Evolutionary conservation across 2,888 invertebrate genomes (phyloP).

Genomic region (Oscheius myriophilus): DNA sequence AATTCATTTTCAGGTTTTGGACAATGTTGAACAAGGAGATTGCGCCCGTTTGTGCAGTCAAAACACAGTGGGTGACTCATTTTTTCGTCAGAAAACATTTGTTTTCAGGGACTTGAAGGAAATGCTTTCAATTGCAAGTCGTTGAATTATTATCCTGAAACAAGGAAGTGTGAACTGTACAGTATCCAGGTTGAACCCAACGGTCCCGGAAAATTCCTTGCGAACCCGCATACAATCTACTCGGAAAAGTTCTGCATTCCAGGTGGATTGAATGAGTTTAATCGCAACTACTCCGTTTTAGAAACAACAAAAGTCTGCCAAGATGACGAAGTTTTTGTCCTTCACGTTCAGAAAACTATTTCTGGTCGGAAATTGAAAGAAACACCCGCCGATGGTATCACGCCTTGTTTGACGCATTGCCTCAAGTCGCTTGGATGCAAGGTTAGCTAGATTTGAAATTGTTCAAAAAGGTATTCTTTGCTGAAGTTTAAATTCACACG

Average conservation of each 20-base stretch:
- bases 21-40: constrained; percentile 60
- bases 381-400: constrained; percentile 37
- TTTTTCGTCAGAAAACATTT: background rate
- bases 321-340: constrained; percentile 64
- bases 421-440: constrained; percentile 49
- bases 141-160: constrained; percentile 61
- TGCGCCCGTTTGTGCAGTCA: constrained; percentile 61
- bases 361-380: constrained; percentile 10
- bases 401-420: constrained; percentile 55
- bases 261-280: background rate
- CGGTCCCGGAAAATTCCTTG: constrained; percentile 65
- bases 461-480: background rate
- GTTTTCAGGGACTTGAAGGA: constrained; percentile 55
- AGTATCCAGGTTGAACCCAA: constrained; percentile 65
- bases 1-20: constrained; percentile 38
- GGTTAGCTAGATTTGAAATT: constrained; percentile 30
- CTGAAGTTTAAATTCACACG: too few relatives aligned
- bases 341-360: constrained; percentile 62
- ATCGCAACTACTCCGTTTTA: background rate
- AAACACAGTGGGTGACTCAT: constrained; percentile 47
- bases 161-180: constrained; percentile 58
- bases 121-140: constrained; percentile 59
- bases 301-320: constrained; percentile 42
- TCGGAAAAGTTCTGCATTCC: constrained; percentile 68
- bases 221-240: constrained; percentile 64